phyloP scores from a whole-genome alignment of 2,113 vertebrate species.

The Monopterus albus region DNA sequence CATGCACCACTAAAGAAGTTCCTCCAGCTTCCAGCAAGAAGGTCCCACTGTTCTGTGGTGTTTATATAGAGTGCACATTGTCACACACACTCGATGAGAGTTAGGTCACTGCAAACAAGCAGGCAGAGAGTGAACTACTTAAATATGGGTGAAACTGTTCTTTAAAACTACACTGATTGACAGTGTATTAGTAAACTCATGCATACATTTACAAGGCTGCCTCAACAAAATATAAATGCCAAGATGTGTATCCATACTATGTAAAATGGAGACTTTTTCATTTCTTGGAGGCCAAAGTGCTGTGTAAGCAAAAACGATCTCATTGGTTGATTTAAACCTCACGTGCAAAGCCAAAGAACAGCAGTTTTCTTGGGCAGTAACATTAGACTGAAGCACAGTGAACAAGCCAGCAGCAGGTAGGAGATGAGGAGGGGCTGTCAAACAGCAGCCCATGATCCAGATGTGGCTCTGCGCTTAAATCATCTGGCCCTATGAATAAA shows the following conservation, averaged over 20 bases:
- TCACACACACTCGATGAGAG: not conserved
- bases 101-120: not conserved
- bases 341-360: not conserved
- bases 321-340: constrained; percentile 11
- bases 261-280: not conserved
- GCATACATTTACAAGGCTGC: not conserved
- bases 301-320: constrained; percentile 17
- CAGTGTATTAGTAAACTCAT: not conserved
- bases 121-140: constrained; percentile 23
- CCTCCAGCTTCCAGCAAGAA: constrained; percentile 72
- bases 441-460: not conserved
- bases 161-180: not conserved
- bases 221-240: not conserved
- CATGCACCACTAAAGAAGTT: constrained; percentile 79
- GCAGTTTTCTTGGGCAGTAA: not conserved
- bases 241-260: not conserved
- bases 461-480: not conserved
- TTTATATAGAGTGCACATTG: not conserved
- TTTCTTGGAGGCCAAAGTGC: constrained; percentile 20
- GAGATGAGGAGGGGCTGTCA: not conserved
- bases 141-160: not conserved
- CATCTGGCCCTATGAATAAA: not conserved
- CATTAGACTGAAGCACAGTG: not conserved
- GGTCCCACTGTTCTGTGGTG: constrained; percentile 28
- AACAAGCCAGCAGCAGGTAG: not conserved